Percentiles rank a stretch among this genome's conserved stretches.
Conservation (phyloP, 2,888 invertebrate species). For the Drosophila neonasuta region DNA sequence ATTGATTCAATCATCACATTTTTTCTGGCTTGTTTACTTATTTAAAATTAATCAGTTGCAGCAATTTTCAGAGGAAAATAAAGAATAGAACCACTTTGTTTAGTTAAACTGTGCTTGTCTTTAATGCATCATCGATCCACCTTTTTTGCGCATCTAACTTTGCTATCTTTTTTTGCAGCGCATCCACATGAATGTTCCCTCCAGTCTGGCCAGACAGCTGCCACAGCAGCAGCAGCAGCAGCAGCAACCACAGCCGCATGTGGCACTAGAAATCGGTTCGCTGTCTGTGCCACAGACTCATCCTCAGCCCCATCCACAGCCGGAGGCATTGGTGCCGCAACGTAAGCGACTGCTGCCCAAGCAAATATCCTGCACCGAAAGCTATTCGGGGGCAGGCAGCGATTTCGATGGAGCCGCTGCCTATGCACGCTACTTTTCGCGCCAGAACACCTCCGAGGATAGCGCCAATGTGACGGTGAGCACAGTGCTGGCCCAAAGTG, state of each 20-base stretch:
- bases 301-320: conserved; percentile 26
- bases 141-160: background rate
- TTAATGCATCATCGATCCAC: too few relatives aligned
- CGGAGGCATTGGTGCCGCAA: conserved; percentile 35
- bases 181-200: conserved; percentile 71
- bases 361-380: conserved; percentile 80
- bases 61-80: too few relatives aligned
- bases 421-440: conserved; percentile 76
- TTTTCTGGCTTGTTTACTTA: too few relatives aligned
- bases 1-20: too few relatives aligned
- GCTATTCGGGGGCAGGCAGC: conserved; percentile 50
- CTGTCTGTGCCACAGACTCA: conserved; percentile 46
- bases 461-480: conserved; percentile 82
- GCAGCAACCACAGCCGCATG: conserved; percentile 48
- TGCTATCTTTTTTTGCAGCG: conserved; percentile 36
- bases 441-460: conserved; percentile 82
- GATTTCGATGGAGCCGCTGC: conserved; percentile 57
- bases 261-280: conserved; percentile 65
- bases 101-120: too few relatives aligned
- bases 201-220: conserved; percentile 63
- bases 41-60: too few relatives aligned
- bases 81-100: too few relatives aligned
- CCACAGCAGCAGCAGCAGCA: background rate
- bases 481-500: conserved; percentile 81
- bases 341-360: conserved; percentile 69